Base-by-base conservation (phyloP, 2,888 invertebrate species). In the Octonoba sinensis region DNA sequence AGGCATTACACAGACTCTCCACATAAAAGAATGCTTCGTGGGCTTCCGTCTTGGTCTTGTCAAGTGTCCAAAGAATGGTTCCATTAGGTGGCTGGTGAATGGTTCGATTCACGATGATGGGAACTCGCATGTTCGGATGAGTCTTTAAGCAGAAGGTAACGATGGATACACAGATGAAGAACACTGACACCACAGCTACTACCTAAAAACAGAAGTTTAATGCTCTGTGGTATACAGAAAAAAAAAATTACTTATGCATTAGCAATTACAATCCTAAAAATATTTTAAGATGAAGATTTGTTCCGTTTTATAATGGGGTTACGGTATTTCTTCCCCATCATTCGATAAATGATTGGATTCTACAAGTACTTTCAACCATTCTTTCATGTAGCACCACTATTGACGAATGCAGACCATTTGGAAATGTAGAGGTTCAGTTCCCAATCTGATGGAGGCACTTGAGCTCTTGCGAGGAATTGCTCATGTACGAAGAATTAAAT, bases 111-210 rank as follows among this genome's bases (percentile, higher is more conserved):
- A 92, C 91, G 86, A 96, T 94, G 87, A 94, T 93, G 84, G 97
- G 97, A 87, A 89, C 89, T 87, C 97, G 92, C 95, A 98, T 95
- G 90, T 96, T 98, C 85, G 99, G 99, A 90, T 99, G 99, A 65
- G 99, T 99, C 92, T 99, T 99, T 89, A 99, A 92, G 91, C 99
- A 99, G 91, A 99, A 99, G 86, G 99, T 97, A 89, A 99, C 91
- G 89, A 99, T 99, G 86, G 99, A 99, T 86, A 98, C 95, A 91
- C 98, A 96, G 90, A 99, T 99, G 93, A 99, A 99, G 92, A 99
- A 98, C 88, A 99, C 97, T 86, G 98, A 99, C 89, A 98, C 93
- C 86, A 98, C 95, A 87, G 98, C 98, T 89, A 99, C 95, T 87
- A 97, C 94, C 98, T 99, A 93, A 13, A 67, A 66, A 56, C 22